Evolutionary conservation across 1,140 invertebrate genomes (phyloP).

Genomic region (Drosophila repletoides): DNA sequence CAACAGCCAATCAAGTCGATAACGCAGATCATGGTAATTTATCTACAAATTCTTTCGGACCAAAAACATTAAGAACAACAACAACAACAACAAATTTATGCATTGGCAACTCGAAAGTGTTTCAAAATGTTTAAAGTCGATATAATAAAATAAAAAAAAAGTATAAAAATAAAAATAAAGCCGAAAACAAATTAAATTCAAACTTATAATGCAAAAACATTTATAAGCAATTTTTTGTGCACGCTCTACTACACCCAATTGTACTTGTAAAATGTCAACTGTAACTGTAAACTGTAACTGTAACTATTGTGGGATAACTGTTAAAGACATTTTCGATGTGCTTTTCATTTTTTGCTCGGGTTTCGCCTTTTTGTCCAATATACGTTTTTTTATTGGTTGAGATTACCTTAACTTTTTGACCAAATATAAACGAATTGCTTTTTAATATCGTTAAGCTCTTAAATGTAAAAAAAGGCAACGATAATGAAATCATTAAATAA

Average conservation of each 20-base stretch:
- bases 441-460: constrained; percentile 48
- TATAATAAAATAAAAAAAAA: constrained; percentile 3
- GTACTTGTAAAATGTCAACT: constrained; percentile 11
- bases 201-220: background rate
- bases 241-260: constrained; percentile 40
- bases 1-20: constrained; percentile 30
- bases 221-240: constrained; percentile 39
- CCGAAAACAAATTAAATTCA: background rate
- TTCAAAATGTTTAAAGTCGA: constrained; percentile 43
- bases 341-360: constrained; percentile 56
- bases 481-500: background rate
- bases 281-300: constrained; percentile 36
- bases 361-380: constrained; percentile 50
- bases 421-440: constrained; percentile 26
- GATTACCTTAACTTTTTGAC: constrained; percentile 38
- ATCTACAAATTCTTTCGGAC: constrained; percentile 33
- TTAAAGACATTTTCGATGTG: constrained; percentile 60
- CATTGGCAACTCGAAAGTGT: constrained; percentile 60
- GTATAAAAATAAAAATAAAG: background rate
- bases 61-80: constrained; percentile 19
- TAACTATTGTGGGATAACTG: constrained; percentile 42
- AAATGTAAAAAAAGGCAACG: constrained; percentile 2
- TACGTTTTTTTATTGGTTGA: constrained; percentile 40
- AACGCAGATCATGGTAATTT: constrained; percentile 7
- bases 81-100: constrained; percentile 21